Base-by-base conservation (phyloP, 2,888 invertebrate species). In the Drosophila borealis region DNA sequence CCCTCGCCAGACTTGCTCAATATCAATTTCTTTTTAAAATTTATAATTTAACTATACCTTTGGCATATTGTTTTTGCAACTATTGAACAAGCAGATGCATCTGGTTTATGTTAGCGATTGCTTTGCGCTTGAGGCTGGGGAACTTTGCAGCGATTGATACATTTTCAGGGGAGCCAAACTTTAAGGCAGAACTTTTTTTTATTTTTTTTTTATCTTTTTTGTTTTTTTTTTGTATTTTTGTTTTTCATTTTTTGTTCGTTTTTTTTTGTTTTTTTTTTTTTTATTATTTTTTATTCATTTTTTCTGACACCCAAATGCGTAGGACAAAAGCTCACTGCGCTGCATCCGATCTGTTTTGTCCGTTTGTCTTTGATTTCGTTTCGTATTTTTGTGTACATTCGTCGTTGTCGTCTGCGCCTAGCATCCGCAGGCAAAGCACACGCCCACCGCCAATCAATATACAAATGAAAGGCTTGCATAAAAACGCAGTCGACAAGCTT, bases 11-110 rank as follows among this genome's bases (percentile, higher is more conserved):
- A 11, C 29, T 11, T 17, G 2, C 8, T 6, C 41, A 9, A 9
- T 14, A 5, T 41, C n/a, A 1, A 9, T 41, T 41, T 17, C 3
- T 14, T 41, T 41, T 9, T 3, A 1, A 14, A 37, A 17, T 51
- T 11, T 17, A 39, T 4, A 1, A 17, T 17, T 33, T 10, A 45
- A 45, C 44, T n/a, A 11, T 17, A 42, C 2, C 1, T 17, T 8
- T 19, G 17, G 50, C 25, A 17, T 33, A 4, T 59, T 37, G 37
- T 25, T 59, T 33, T 29, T 5, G 29, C 29, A 19, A 45, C 64
- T 21, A 14, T 49, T 71, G 51, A 81, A 64, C 17, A 70, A 66
- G 60, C 75, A 75, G 39, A 57, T 70, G 81, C 70, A 84, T 49
- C 54, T 21, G 70, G 33, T 48, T 45, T n/a, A n/a, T 8, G 46